Evolutionary conservation across 2,113 vertebrate genomes (phyloP).

Genomic region (Ophiodon elongatus): DNA sequence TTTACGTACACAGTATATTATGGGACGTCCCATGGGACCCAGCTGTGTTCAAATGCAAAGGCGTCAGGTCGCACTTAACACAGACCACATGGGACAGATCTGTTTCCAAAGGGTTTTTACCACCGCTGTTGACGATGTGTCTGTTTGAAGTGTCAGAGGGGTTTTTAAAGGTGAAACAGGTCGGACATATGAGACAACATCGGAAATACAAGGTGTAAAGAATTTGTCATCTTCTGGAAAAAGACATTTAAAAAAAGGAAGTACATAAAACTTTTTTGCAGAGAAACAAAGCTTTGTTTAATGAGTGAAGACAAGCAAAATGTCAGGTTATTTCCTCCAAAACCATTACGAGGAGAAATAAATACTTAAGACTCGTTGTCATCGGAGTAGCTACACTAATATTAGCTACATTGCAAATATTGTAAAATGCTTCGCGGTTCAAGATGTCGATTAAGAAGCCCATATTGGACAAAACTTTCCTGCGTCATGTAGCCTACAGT

Average conservation of each 20-base stretch:
- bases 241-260: neutral
- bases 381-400: neutral
- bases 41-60: constrained; percentile 23
- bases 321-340: neutral
- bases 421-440: neutral
- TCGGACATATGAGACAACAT: neutral
- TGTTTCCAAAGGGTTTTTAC: constrained; percentile 1
- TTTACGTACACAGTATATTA: neutral
- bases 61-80: constrained; percentile 33
- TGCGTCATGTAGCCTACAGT: neutral
- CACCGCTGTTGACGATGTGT: neutral
- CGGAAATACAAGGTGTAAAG: neutral
- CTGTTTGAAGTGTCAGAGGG: constrained; percentile 5
- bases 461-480: too few relatives aligned
- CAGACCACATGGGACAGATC: constrained; percentile 26
- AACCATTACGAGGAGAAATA: neutral
- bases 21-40: neutral
- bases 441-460: neutral
- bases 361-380: too few relatives aligned
- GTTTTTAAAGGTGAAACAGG: neutral
- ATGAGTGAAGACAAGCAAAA: too few relatives aligned
- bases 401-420: neutral
- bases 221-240: neutral
- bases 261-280: too few relatives aligned
- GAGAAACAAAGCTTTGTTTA: too few relatives aligned